Evolutionary conservation across 2,888 invertebrate genomes (phyloP).

Genomic region (Dioctria rufipes): DNA sequence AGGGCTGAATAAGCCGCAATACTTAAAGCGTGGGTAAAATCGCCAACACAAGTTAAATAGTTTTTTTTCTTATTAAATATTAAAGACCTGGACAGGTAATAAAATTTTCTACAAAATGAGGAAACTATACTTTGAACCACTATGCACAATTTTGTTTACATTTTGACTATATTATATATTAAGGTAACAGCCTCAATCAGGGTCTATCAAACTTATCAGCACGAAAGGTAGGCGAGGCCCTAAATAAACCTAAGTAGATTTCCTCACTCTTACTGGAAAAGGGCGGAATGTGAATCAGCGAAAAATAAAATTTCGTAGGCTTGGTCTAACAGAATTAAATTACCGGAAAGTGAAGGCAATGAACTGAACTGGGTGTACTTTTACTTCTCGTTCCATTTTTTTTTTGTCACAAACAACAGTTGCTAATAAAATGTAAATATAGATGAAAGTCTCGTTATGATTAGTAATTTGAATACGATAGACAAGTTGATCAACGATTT

Average conservation of each 20-base stretch:
- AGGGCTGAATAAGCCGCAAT: no score
- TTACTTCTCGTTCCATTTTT: conserved; percentile 17
- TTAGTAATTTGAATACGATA: conserved; percentile 12
- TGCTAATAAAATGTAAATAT: not conserved
- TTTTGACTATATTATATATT: conserved; percentile 1
- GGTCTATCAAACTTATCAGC: not conserved
- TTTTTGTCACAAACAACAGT: conserved; percentile 7
- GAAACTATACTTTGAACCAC: no score
- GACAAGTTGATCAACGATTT: conserved; percentile 18
- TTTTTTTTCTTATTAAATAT: no score
- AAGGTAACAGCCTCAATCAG: conserved; percentile 16
- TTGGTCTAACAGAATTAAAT: conserved; percentile 21
- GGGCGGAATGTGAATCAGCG: conserved; percentile 33
- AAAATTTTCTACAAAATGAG: no score
- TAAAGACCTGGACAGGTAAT: no score
- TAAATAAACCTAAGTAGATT: conserved; percentile 27
- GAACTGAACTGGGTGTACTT: conserved; percentile 39
- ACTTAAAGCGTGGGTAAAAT: no score
- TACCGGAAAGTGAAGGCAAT: conserved; percentile 21
- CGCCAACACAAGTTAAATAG: no score
- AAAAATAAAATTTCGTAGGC: conserved; percentile 32
- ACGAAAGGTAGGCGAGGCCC: conserved; percentile 42
- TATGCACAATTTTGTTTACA: conserved; percentile 10
- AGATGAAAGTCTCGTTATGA: not conserved
- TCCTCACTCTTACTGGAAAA: conserved; percentile 11